Conservation (phyloP, 2,113 vertebrate species). For the Myrmecobius fasciatus region DNA sequence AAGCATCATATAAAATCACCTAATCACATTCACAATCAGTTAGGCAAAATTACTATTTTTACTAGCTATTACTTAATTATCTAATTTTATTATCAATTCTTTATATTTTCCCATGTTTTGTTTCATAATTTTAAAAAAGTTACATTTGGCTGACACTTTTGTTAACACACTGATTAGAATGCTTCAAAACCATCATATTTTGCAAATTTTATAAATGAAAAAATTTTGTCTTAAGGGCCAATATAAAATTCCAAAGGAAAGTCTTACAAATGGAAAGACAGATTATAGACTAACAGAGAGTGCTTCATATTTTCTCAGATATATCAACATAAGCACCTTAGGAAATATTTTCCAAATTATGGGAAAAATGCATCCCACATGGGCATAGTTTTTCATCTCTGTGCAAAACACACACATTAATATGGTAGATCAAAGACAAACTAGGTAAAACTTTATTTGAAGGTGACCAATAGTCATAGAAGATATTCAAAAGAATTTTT, state of each 20-base stretch:
- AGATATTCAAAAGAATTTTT: not conserved
- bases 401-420: not conserved
- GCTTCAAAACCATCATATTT: slow-evolving; percentile 48
- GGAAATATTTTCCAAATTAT: slow-evolving; percentile 35
- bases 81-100: slow-evolving; percentile 48
- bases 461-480: slow-evolving; percentile 58
- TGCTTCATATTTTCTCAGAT: not conserved
- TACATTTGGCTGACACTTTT: slow-evolving; percentile 35
- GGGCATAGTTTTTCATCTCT: slow-evolving; percentile 36
- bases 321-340: not conserved
- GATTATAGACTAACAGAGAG: slow-evolving; percentile 31
- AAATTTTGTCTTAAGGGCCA: not conserved
- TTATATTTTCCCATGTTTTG: slow-evolving; percentile 30
- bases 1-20: not conserved
- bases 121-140: slow-evolving; percentile 37
- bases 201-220: slow-evolving; percentile 36
- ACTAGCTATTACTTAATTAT: slow-evolving; percentile 13
- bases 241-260: slow-evolving; percentile 32
- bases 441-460: slow-evolving; percentile 70
- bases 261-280: not conserved
- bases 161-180: slow-evolving; percentile 30
- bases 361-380: slow-evolving; percentile 43
- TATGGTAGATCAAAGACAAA: slow-evolving; percentile 48
- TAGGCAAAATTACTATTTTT: slow-evolving; percentile 48
- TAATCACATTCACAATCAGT: slow-evolving; percentile 15